phyloP scores from a whole-genome alignment of 2,113 vertebrate species.

The Pimephales promelas region DNA sequence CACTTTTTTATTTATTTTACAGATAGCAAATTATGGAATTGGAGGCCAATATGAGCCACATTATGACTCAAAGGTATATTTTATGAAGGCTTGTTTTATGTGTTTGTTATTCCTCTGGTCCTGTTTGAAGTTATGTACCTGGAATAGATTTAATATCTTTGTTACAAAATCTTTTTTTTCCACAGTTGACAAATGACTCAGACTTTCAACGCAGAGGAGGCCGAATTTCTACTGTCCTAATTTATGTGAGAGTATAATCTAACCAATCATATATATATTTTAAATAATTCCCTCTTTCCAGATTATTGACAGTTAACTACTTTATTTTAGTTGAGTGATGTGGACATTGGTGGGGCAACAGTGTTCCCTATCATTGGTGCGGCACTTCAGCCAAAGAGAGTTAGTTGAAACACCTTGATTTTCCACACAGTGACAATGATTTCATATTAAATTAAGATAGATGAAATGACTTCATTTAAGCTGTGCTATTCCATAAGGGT shows the following conservation, averaged over 20 bases:
- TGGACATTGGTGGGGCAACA: slow-evolving; percentile 84
- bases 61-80: slow-evolving; percentile 61
- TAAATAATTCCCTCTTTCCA: not conserved
- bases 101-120: not conserved
- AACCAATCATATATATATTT: not conserved
- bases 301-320: not conserved
- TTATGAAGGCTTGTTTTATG: too few relatives aligned
- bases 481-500: slow-evolving; percentile 35
- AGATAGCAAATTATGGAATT: slow-evolving; percentile 67
- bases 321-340: slow-evolving; percentile 83
- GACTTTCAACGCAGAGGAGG: slow-evolving; percentile 34
- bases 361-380: slow-evolving; percentile 87
- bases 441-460: not conserved
- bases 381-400: slow-evolving; percentile 84
- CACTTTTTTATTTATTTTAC: not conserved
- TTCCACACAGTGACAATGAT: too few relatives aligned
- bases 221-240: slow-evolving; percentile 60
- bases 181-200: slow-evolving; percentile 45
- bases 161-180: not conserved
- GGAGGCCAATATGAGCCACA: slow-evolving; percentile 65
- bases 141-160: not conserved
- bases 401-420: slow-evolving; percentile 54
- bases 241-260: slow-evolving; percentile 55
- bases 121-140: not conserved
- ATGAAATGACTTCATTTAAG: not conserved